phyloP scores from a whole-genome alignment of 2,888 invertebrate species.

The Antheraea assamensis region DNA sequence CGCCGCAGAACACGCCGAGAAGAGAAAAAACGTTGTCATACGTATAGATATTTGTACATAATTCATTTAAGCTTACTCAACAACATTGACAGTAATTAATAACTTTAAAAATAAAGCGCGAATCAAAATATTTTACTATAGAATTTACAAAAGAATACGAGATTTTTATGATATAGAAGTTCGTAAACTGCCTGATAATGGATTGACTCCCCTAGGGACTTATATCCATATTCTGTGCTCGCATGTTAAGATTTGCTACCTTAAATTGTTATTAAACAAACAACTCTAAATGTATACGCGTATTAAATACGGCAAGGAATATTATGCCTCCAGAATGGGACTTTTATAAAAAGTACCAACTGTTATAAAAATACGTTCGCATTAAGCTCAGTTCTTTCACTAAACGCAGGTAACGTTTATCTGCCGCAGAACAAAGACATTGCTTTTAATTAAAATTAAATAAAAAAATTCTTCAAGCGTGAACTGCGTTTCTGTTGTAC shows the following conservation, averaged over 20 bases:
- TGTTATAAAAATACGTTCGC: not conserved
- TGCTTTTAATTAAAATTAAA: constrained; percentile 53
- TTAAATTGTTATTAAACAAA: not conserved
- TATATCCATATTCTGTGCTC: not conserved
- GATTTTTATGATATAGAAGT: too few relatives aligned
- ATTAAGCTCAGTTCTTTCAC: not conserved
- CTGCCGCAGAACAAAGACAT: constrained; percentile 43
- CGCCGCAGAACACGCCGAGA: too few relatives aligned
- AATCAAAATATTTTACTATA: too few relatives aligned
- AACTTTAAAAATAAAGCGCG: too few relatives aligned
- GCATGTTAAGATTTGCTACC: not conserved
- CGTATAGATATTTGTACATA: too few relatives aligned
- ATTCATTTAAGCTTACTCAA: too few relatives aligned
- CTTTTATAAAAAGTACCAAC: not conserved
- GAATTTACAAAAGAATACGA: too few relatives aligned
- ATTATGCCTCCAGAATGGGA: not conserved
- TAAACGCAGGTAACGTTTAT: constrained; percentile 6
- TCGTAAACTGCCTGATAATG: not conserved
- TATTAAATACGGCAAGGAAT: not conserved
- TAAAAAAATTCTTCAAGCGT: constrained; percentile 36
- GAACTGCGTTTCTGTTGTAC: not conserved
- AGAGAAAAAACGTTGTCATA: too few relatives aligned
- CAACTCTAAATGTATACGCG: not conserved
- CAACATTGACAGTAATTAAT: too few relatives aligned
- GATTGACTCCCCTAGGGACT: not conserved